Evolutionary conservation across 1,140 invertebrate genomes (phyloP), one percentile per base, ranked within the genome.

Genomic region (Aphaenogaster rudis): DNA sequence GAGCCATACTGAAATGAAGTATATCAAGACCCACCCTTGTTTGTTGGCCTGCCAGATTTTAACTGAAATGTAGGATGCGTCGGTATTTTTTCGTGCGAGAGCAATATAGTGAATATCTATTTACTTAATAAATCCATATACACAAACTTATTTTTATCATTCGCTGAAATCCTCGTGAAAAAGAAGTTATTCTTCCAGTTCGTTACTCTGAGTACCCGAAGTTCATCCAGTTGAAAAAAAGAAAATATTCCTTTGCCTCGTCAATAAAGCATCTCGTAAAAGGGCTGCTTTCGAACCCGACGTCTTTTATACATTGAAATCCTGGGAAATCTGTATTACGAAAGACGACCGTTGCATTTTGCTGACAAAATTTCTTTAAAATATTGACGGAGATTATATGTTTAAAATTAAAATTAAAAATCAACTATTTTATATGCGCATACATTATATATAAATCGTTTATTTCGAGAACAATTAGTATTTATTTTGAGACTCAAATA

Each of bases 251-350:
- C 11, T 64, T 74, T 17, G 33, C 71, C 69, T 45, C 28, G 42
- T 61, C 80, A 84, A 84, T 76, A 76, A 74, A 84, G 33, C 69
- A 61, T 17, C 45, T n/a, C 33, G 28, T 57, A 74, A 84, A 84
- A 84, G 15, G 39, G 13, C 28, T 61, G 52, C 67, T 74, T 52
- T 59, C 17, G 52, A 39, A 33, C 2, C 28, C 69, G 42, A 39
- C 21, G 54, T 84, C 7, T 42, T 84, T 84, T 76, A 39, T 48
- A 15, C 52, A 84, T 84, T 84, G 52, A 76, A 84, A 76, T 84
- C 80, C 54, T 28, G 33, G 33, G 33, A 84, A 76, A 50, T 84
- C 48, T 54, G 52, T 28, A 59, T 82, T 61, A 39, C 39, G 50
- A 69, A 45, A 48, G 13, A 28, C 39, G 48, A 52, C 45, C n/a